Evolutionary conservation across 2,888 invertebrate species (phyloP).

Genomic region (Stegophylla sp.): DNA sequence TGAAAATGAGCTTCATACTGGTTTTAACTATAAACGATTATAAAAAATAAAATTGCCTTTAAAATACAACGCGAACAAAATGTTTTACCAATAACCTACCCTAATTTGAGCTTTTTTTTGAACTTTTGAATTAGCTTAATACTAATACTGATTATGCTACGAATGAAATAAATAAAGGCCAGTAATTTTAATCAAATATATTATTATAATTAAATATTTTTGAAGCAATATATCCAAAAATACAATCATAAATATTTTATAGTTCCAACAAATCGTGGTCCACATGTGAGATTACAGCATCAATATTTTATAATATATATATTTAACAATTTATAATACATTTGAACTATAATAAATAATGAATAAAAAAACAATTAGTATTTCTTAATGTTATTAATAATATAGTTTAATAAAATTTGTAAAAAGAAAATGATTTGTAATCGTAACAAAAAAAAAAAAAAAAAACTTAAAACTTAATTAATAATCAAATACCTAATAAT

Average conservation of each 20-base stretch:
- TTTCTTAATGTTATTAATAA: conserved; percentile 10
- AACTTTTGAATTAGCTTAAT: no score
- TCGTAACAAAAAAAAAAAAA: conserved; percentile 28
- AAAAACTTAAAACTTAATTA: conserved; percentile 33
- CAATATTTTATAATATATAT: conserved; percentile 5
- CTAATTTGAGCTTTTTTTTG: no score
- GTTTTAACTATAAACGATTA: no score
- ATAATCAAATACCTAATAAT: conserved; percentile 6
- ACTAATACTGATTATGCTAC: no score
- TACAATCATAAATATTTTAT: conserved; percentile 21
- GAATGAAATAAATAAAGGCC: no score
- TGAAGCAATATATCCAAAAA: neutral
- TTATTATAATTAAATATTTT: neutral
- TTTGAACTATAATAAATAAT: conserved; percentile 54
- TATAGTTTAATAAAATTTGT: conserved; percentile 36
- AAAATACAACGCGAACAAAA: no score
- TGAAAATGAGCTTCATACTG: no score
- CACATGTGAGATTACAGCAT: neutral
- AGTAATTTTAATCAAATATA: no score
- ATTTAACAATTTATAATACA: conserved; percentile 49
- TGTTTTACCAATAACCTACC: no score
- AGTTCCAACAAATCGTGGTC: neutral
- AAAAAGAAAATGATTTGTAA: conserved; percentile 30
- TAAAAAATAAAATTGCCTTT: no score
- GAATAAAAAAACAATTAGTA: conserved; percentile 49